phyloP scores from a whole-genome alignment of 2,113 vertebrate genomes.

The Butastur rufipennis region DNA sequence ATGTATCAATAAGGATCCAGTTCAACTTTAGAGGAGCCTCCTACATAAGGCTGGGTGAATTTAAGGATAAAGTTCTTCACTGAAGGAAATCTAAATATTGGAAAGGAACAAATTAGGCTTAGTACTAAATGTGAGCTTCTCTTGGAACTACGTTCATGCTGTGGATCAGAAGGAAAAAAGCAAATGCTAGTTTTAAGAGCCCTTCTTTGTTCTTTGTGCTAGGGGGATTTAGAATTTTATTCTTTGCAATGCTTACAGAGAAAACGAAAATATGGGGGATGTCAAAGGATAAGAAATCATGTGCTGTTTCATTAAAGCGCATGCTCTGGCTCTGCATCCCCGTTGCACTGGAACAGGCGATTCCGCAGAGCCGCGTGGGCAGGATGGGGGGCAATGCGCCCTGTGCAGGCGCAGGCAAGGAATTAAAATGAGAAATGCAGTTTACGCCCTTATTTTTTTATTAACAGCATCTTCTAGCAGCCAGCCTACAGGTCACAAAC shows the following conservation, averaged over 20 bases:
- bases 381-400: neutral
- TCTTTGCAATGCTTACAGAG: neutral
- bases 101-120: neutral
- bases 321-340: neutral
- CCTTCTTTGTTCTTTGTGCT: neutral
- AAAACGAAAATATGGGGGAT: neutral
- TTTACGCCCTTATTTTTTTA: neutral
- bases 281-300: neutral
- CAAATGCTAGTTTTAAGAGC: neutral
- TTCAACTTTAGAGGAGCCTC: neutral
- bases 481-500: neutral
- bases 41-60: neutral
- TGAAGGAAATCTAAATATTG: neutral
- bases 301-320: neutral
- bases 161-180: neutral
- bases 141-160: neutral
- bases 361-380: fast-evolving
- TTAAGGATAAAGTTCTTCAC: neutral
- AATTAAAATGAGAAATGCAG: neutral
- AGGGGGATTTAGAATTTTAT: neutral
- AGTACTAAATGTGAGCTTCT: neutral
- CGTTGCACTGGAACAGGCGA: neutral
- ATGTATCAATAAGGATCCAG: neutral
- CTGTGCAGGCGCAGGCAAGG: neutral
- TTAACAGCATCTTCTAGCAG: neutral